Base-by-base conservation (phyloP, 2,797 vertebrate species). In the Enteromius unitaeniatus region DNA sequence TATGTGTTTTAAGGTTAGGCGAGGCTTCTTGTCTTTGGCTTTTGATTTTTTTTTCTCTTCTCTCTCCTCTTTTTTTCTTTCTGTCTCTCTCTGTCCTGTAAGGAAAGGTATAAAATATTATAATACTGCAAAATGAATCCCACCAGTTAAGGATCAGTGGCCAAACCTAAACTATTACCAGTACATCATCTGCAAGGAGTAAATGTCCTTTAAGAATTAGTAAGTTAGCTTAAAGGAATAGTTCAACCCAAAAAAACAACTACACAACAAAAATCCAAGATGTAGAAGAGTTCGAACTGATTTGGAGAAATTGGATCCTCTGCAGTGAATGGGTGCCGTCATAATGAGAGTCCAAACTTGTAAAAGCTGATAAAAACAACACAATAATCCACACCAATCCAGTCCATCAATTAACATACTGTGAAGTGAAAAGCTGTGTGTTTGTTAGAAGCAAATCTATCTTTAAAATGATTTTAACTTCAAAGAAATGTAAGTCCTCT, bases 1-100 rank as follows among this genome's bases (percentile, higher is more conserved):
- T 74, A 76, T 83, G 74, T 81, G 81, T 86, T 86, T 82, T 42
- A 84, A 70, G 75, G 76, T 72, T 65, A 77, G 79, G 53, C 53
- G 68, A 23, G 60, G 78, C 86, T 78, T 53, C 78, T 80, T 14
- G 19, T 26, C n/a, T 85, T 78, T 65, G 53, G 55, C 47, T 76
- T 55, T 80, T 62, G 26, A 53, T 70, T 14, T 60, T 31, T 62
- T 26, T 31, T 40, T 45, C 42, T 23, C 17, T 49, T 68, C 42
- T 82, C 31, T 60, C n/a, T 23, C 21, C 47, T 31, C 11, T 40
- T 28, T 13, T 34, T 64, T 78, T 51, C 45, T 73, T 34, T 45
- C 34, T 21, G 17, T 58, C 28, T 51, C 60, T 64, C 64, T 45
- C 53, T 65, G 19, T 53, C 42, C 19, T 68, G 40, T 51, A 75